Base-by-base conservation (phyloP, 2,888 invertebrate species). In the Buathra laborator region DNA sequence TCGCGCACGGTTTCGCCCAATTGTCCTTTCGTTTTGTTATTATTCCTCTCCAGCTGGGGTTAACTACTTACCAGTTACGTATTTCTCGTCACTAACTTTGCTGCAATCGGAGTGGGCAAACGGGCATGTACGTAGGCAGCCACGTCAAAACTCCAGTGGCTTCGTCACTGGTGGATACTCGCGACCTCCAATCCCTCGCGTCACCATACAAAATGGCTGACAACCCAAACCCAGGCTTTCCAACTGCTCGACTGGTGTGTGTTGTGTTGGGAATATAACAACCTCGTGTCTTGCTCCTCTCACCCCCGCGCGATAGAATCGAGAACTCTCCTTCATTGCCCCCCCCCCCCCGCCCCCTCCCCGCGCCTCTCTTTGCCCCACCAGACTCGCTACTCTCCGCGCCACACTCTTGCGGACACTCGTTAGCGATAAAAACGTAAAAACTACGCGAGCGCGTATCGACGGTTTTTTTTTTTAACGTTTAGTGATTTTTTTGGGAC, bases 81-180 rank as follows among this genome's bases (percentile, higher is more conserved):
- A 97, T 97, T 97, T 97, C 97, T 97, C 97, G 97, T 97, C 97
- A 97, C 97, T 96, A 96, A 96, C 96, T 97, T 97, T 97, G 97
- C 97, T 96, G 97, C 97, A 96, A 97, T 97, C 97, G 97, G 97
- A 97, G 97, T 97, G 97, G 97, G 97, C 96, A 97, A 97, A 96
- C 96, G 96, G 96, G 96, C 96, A 96, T 96, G 97, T 97, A 97
- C 97, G 97, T 97, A 97, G 97, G 78, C 96, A 97, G 97, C 97
- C 97, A 97, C 97, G 97, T 97, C 97, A 97, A 97, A 97, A 96
- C 96, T 96, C 96, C 96, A 96, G 96, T 96, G 96, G 96, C 96
- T 95, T 97, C 97, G 97, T 97, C 97, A 97, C 96, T 96, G 96
- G 96, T 95, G 96, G 90, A 82, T 77, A 85, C 85, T 89, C 90